Evolutionary conservation across 1,140 invertebrate species (phyloP).

Genomic region (Leptonema lineaticorne): DNA sequence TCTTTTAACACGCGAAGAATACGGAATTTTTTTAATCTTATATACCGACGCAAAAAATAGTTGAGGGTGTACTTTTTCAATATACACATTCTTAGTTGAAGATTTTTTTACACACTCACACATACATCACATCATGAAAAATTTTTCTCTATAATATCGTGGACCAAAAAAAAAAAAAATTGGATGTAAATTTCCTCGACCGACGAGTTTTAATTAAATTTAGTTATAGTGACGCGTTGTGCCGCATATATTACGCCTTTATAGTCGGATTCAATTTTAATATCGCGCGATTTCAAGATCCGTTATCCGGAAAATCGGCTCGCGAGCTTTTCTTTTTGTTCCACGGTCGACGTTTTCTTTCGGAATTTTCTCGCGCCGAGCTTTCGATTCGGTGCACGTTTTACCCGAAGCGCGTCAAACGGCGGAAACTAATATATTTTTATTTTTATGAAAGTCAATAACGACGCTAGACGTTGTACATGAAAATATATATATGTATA

Average conservation of each 20-base stretch:
- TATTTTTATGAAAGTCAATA: neutral
- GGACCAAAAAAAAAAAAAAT: neutral
- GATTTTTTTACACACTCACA: neutral
- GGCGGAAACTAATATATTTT: neutral
- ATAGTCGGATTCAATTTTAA: neutral
- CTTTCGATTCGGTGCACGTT: conserved; percentile 8
- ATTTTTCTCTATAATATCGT: neutral
- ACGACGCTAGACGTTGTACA: no score
- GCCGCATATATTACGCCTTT: neutral
- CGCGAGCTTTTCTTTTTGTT: neutral
- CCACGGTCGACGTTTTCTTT: no score
- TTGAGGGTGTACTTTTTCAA: no score
- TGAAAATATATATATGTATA: no score
- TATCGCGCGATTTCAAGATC: neutral
- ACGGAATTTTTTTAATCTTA: no score
- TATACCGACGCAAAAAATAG: no score
- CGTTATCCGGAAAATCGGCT: neutral
- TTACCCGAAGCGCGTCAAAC: neutral
- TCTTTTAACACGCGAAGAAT: neutral
- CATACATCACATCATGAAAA: neutral
- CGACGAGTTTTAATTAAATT: conserved; percentile 7
- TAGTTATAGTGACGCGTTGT: conserved; percentile 7
- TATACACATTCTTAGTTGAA: neutral
- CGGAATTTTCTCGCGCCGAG: no score
- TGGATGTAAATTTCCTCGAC: neutral